phyloP scores from a whole-genome alignment of 2,888 invertebrate species.

The Dynastes tityus region DNA sequence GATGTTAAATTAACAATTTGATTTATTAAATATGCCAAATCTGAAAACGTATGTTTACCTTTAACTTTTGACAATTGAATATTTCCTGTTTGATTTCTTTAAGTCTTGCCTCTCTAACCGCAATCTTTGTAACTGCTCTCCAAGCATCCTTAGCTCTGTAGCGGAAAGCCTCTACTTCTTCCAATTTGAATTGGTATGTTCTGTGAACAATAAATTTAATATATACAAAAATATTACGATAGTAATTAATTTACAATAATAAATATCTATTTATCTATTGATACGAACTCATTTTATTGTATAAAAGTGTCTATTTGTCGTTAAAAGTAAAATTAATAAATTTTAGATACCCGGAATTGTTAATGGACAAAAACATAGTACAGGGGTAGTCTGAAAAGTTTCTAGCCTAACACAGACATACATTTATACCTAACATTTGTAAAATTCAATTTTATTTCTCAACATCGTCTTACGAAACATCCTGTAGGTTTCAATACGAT shows the following conservation, averaged over 20 bases:
- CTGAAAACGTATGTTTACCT: constrained; percentile 71
- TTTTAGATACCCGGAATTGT: too few species aligned
- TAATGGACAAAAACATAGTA: too few species aligned
- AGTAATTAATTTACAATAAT: neutral
- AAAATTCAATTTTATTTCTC: too few species aligned
- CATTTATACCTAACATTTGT: too few species aligned
- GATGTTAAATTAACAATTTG: neutral
- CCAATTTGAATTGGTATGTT: constrained; percentile 94
- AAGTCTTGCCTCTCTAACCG: constrained; percentile 93
- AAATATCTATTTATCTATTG: too few species aligned
- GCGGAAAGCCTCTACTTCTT: constrained; percentile 96
- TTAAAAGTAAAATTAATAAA: too few species aligned
- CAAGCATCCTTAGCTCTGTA: constrained; percentile 97
- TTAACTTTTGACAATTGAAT: constrained; percentile 91
- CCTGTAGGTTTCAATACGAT: too few species aligned
- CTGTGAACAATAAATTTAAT: constrained; percentile 68
- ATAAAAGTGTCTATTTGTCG: too few species aligned
- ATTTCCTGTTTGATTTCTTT: constrained; percentile 97
- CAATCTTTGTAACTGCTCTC: constrained; percentile 93
- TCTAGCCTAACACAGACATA: neutral
- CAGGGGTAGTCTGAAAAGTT: neutral
- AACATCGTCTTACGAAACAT: too few species aligned
- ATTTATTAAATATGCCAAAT: neutral
- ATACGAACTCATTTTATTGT: too few species aligned
- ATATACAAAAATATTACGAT: neutral